Evolutionary conservation across 2,113 vertebrate species (phyloP), one percentile per base, ranked within the genome.

Genomic region (Australoheros scitulus): DNA sequence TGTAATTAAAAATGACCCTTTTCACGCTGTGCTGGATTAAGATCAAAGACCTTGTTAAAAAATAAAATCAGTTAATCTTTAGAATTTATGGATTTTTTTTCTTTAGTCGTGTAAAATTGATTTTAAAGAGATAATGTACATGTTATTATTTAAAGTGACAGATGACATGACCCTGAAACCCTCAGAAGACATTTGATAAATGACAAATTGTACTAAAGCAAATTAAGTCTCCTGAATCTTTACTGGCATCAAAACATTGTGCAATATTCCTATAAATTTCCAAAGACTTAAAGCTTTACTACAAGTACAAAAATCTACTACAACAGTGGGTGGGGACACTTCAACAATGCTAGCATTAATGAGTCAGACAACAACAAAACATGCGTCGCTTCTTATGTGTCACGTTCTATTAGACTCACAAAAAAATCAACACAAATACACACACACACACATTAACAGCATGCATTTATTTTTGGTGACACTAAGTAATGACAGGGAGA

Each of bases 381-480:
- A 52, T 52, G 47, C 29, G 17, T 32, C 17, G 52, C 68, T 72
- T 32, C 47, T 52, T 52, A 55, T 52, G 17, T 32, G 68, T 72
- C 68, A 52, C 0, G 20, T 72, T 11, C 17, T 72, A 55, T 55
- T 55, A 52, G 0, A 72, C 3, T 55, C 17, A 72, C 64, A 50
- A 68, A 50, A 68, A 70, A 0, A 70, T 68, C 64, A 29, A 68
- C 41, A 68, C 64, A 70, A 1, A 50, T 24, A 0, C 29, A 26
- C 32, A 20, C 26, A 32, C 60, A 26, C 59, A 79, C 8, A 41
- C 56, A 4, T 41, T 2, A 5, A 6, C 13, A 13, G 68, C 22
- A 32, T 63, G 50, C 56, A 11, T 76, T 76, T 86, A 59, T 86
- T 81, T 86, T 81, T 47, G 61, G 77, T 22, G 6, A 26, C 24